Conservation (phyloP, 2,888 invertebrate species). For the Antheraea assamensis region DNA sequence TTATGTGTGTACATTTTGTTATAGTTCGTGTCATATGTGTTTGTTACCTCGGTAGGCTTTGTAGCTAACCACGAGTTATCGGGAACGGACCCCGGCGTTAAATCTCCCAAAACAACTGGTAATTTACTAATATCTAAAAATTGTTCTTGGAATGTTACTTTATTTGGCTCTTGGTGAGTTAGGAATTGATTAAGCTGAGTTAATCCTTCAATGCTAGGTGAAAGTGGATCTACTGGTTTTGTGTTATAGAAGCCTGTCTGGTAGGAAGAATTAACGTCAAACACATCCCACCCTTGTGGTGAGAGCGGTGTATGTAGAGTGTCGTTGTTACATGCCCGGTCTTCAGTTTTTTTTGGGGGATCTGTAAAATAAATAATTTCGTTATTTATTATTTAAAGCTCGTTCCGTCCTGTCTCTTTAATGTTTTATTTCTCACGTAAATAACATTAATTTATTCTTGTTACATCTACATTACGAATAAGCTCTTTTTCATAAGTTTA, state of each 20-base stretch:
- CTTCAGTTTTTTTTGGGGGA: slow-evolving; percentile 58
- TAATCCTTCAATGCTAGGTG: slow-evolving; percentile 56
- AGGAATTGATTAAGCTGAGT: slow-evolving; percentile 35
- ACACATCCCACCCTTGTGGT: slow-evolving; percentile 69
- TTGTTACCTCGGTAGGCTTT: slow-evolving; percentile 51
- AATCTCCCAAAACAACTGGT: slow-evolving; percentile 68
- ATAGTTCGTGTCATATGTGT: slow-evolving; percentile 50
- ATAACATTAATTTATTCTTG: no score
- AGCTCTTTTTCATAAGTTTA: no score
- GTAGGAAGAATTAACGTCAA: slow-evolving; percentile 65
- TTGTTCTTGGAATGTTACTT: slow-evolving; percentile 57
- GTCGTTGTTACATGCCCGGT: slow-evolving; percentile 70
- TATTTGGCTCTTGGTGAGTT: slow-evolving; percentile 41
- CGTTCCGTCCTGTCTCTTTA: not conserved
- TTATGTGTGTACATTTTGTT: slow-evolving; percentile 55
- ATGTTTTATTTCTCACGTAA: not conserved
- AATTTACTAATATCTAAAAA: slow-evolving; percentile 65
- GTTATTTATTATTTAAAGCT: not conserved
- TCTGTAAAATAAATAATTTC: slow-evolving; percentile 48
- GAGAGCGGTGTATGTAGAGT: slow-evolving; percentile 73
- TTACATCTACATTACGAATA: no score
- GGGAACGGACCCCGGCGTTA: slow-evolving; percentile 54
- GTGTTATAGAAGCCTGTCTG: slow-evolving; percentile 59
- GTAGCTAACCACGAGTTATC: slow-evolving; percentile 53
- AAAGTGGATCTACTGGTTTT: slow-evolving; percentile 55